phyloP scores from a whole-genome alignment of 2,113 vertebrate species.

The Xerus inauris region DNA sequence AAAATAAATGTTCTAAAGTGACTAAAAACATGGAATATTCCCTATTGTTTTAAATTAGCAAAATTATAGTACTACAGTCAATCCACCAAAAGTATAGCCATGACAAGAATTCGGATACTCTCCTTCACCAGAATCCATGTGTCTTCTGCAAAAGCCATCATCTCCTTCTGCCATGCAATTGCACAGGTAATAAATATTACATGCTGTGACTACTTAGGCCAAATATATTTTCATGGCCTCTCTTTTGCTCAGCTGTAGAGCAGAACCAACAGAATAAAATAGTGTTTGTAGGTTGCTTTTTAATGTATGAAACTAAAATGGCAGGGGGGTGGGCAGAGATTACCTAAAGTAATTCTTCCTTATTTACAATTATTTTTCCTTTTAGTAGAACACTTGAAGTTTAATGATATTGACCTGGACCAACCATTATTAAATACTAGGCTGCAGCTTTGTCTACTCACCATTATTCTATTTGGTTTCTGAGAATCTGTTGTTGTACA shows the following conservation, averaged over 20 bases:
- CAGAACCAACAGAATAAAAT: conserved; percentile 1
- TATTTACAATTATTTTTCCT: neutral
- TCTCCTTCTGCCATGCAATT: neutral
- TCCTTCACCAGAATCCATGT: neutral
- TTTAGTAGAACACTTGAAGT: neutral
- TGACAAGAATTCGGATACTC: neutral
- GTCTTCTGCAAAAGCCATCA: conserved; percentile 21
- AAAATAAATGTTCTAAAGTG: neutral
- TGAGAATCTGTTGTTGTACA: neutral
- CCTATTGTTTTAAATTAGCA: neutral
- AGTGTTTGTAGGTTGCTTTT: conserved; percentile 14
- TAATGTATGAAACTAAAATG: conserved; percentile 2
- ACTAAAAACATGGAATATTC: neutral
- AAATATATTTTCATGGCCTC: conserved; percentile 41
- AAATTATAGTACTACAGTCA: neutral
- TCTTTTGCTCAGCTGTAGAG: conserved; percentile 36
- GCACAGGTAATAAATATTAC: conserved; percentile 21
- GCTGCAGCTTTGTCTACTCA: neutral
- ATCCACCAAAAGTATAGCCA: neutral
- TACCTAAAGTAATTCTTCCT: neutral
- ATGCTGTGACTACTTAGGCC: neutral
- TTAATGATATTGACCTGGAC: neutral
- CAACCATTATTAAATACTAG: neutral
- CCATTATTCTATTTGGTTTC: neutral
- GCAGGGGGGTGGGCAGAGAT: neutral